phyloP scores from a whole-genome alignment of 2,113 vertebrate genomes.

The Sakesphorus luctuosus region DNA sequence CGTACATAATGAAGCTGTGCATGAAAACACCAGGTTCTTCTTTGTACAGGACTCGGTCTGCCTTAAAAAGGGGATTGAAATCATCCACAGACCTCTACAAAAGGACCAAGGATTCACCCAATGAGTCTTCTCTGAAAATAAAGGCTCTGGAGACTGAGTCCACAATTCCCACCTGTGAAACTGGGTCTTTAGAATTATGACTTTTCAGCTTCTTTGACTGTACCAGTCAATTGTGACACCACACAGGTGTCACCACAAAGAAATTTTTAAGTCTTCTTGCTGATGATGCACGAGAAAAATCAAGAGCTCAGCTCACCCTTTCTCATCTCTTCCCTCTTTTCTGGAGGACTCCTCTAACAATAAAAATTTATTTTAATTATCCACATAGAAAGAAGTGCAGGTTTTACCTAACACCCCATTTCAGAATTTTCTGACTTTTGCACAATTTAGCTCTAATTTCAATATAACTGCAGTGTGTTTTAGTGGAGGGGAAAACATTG shows the following conservation, averaged over 20 bases:
- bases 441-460: slow-evolving; percentile 15
- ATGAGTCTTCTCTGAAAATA: background rate
- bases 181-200: background rate
- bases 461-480: background rate
- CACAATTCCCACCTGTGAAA: background rate
- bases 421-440: slow-evolving; percentile 22
- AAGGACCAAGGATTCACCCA: background rate
- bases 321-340: background rate
- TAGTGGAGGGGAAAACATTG: slow-evolving; percentile 24
- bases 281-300: background rate
- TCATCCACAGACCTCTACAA: background rate
- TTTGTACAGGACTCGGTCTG: background rate
- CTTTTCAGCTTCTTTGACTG: background rate
- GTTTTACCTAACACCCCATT: background rate
- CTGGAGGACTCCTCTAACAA: background rate
- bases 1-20: background rate
- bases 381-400: background rate
- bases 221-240: background rate
- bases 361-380: background rate
- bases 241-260: background rate
- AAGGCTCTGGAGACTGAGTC: background rate
- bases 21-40: background rate
- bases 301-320: background rate
- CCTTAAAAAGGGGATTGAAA: background rate
- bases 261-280: background rate